phyloP scores from a whole-genome alignment of 2,888 invertebrate species.

The Magallana nippona region DNA sequence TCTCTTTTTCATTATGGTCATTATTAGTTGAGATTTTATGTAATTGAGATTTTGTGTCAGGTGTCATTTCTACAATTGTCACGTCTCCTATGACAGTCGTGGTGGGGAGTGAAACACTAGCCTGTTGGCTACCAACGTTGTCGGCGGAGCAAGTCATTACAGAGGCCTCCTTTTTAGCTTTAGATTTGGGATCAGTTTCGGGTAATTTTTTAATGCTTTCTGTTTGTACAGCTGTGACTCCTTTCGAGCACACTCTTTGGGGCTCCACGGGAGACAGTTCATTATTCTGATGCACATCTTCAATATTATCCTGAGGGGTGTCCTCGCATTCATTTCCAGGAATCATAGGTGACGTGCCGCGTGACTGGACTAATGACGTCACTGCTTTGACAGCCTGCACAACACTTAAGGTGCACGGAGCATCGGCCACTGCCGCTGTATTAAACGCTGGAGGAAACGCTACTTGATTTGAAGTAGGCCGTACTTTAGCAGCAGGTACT shows the following conservation, averaged over 20 bases:
- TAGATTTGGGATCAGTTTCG: neutral
- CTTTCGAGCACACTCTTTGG: neutral
- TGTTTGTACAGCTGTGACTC: constrained; percentile 46
- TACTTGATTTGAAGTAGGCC: constrained; percentile 31
- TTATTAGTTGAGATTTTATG: neutral
- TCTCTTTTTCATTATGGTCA: constrained; percentile 9
- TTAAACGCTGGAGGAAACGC: constrained; percentile 21
- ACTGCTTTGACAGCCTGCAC: constrained; percentile 57
- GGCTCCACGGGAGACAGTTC: neutral
- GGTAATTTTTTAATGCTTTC: constrained; percentile 11
- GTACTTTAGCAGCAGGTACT: constrained; percentile 33
- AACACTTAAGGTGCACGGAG: constrained; percentile 12
- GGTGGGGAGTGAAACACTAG: neutral
- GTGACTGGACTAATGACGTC: constrained; percentile 67
- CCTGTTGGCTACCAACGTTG: neutral
- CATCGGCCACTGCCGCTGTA: constrained; percentile 2
- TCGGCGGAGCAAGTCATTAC: constrained; percentile 6
- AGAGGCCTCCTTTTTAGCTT: constrained; percentile 24
- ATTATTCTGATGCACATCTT: constrained; percentile 34
- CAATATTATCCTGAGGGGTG: constrained; percentile 56
- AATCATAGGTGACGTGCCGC: constrained; percentile 75
- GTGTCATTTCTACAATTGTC: constrained; percentile 42
- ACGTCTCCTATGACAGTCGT: constrained; percentile 41
- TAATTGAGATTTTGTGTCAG: neutral
- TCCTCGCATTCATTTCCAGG: constrained; percentile 62